These are phyloP conservation scores for Elephantulus edwardii DNA, from an alignment of 2,113 vertebrate genomes.

Conservation along the genomic window DNA sequence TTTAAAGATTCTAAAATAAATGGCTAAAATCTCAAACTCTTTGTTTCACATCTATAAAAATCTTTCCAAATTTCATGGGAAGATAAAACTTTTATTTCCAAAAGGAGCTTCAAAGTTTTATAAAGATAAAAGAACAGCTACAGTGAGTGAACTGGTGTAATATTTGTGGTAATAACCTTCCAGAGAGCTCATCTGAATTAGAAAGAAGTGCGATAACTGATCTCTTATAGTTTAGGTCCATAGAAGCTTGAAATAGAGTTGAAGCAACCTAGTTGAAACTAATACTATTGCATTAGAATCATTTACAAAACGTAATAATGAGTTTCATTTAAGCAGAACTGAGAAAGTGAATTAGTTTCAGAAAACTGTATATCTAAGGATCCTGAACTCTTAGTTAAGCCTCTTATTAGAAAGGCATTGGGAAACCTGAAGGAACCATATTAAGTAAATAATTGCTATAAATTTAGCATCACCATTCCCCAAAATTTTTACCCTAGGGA, in stretches of 20 bases:
- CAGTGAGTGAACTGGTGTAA: constrained; percentile 46
- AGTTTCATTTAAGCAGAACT: constrained; percentile 51
- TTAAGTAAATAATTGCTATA: background rate
- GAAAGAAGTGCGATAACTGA: constrained; percentile 42
- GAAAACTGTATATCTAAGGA: background rate
- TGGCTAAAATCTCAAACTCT: constrained; percentile 50
- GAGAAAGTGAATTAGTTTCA: constrained; percentile 21
- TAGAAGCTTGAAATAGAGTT: constrained; percentile 62
- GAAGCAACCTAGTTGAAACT: constrained; percentile 12
- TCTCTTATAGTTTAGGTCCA: constrained; percentile 27
- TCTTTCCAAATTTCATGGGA: constrained; percentile 60
- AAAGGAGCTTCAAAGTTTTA: constrained; percentile 58
- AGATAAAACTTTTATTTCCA: constrained; percentile 73
- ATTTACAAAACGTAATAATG: constrained; percentile 44
- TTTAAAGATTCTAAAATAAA: constrained; percentile 53
- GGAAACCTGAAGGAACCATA: constrained; percentile 31
- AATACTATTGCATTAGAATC: background rate
- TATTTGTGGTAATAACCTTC: constrained; percentile 54
- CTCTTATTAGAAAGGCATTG: background rate
- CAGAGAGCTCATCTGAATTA: constrained; percentile 61
- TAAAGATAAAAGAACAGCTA: constrained; percentile 56
- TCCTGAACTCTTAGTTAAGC: background rate
- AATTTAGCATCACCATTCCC: background rate
- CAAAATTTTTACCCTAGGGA: background rate
- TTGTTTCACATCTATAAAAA: constrained; percentile 60